phyloP scores from a whole-genome alignment of 2,797 vertebrate species.

The Labroides dimidiatus region DNA sequence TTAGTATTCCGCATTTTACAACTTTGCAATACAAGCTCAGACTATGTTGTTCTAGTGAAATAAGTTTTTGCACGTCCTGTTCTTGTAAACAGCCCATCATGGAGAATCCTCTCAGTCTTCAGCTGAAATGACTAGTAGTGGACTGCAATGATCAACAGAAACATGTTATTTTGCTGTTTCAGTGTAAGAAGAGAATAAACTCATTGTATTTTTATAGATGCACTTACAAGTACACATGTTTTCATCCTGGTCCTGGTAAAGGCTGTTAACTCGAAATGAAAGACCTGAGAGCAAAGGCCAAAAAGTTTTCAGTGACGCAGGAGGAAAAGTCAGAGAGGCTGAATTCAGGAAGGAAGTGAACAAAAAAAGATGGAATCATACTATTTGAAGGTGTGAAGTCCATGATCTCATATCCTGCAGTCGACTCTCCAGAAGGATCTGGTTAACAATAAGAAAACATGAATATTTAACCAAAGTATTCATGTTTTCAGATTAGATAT shows the following conservation, averaged over 20 bases:
- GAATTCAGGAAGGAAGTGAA: not conserved
- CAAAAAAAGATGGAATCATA: slow-evolving; percentile 27
- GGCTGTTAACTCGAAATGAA: not conserved
- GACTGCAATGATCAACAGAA: slow-evolving; percentile 55
- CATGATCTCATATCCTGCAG: slow-evolving; percentile 10
- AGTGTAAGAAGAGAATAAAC: not conserved
- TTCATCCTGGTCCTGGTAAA: slow-evolving; percentile 1
- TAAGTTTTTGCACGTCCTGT: not conserved
- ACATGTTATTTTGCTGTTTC: not conserved
- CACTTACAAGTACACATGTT: slow-evolving; percentile 48
- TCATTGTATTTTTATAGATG: not conserved
- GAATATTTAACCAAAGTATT: not conserved
- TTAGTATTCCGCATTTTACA: not conserved
- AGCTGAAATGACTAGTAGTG: not conserved
- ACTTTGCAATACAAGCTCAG: not conserved
- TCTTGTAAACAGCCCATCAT: not conserved
- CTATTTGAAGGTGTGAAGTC: not conserved
- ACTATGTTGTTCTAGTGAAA: no score
- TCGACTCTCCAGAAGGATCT: not conserved
- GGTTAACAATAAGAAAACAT: slow-evolving; percentile 9
- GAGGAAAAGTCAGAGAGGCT: not conserved
- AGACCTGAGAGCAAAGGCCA: slow-evolving; percentile 6
- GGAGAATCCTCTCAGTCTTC: slow-evolving; percentile 29
- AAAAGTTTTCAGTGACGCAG: not conserved
- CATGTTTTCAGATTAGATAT: not conserved